Evolutionary conservation across 64 coral and sea anemone species (phyloP), one percentile per base, ranked within the genome.

Genomic region (Actinia equina): DNA sequence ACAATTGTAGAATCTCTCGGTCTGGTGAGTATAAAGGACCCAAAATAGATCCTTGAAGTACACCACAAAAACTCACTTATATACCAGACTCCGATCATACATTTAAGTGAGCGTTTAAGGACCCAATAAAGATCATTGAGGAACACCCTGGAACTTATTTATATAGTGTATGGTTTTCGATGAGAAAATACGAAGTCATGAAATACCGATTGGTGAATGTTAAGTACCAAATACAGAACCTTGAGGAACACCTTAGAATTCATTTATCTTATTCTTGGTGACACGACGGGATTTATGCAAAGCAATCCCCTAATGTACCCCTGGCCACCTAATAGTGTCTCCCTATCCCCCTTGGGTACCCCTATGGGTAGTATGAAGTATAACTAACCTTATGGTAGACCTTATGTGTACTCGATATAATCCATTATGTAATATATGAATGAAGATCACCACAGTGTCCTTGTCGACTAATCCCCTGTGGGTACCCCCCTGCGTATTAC

Each of bases 391-490:
- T 65, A 95, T 95, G 15, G 97, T 99, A 46, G 93, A 93, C 77
- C 86, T 95, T 25, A 90, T 99, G 23, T 95, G 93, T n/a, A 99
- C 94, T 26, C 97, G 90, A 88, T 95, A 99, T 17, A 99, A 74
- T 2, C 97, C 97, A 25, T 90, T 99, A 9, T 92, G 88, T 15
- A 99, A 77, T 15, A 90, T 88, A 80, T 90, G 85, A 57, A 99
- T 93, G 41, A 99, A 99, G 22, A 99, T 99, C 76, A 99, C 88
- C 41, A 93, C 97, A 7, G 97, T 95, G 41, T 99, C 91, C 76
- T 88, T 95, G 49, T 99, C 97, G 22, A 88, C 85, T 76, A 92
- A 83, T 42, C 82, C 80, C 45, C 82, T 83, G 41, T 67, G 59
- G 7, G 77, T 20, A 74, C 82, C 80, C 55, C 86, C 86, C 60